Base-by-base conservation (phyloP, 2,888 invertebrate genomes). In the Patella depressa region DNA sequence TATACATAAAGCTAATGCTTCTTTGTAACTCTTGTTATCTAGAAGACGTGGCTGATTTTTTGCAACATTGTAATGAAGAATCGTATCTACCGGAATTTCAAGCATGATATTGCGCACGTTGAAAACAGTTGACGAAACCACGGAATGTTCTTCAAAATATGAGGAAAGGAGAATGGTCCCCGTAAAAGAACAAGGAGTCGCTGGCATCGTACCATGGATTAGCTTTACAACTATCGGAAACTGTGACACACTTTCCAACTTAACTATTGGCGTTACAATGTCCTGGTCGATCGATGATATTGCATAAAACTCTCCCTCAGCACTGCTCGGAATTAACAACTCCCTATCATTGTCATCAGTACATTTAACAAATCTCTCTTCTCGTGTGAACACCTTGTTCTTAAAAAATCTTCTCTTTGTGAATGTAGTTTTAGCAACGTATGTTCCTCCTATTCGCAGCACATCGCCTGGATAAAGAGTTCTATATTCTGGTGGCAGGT, bases 141-240 rank as follows among this genome's bases (percentile, higher is more conserved):
- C 83, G 0, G 88, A 86, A 9, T 85, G 81, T 72, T 88, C 87
- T 15, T 83, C 78, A 72, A 82, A 84, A 0, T 83, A 80, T 7
- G 86, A 83, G 24, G 87, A 87, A 53, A 88, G 81, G 2, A 84
- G 81, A 72, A 89, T 81, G 4, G 85, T 80, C 9, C 88, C 88
- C 0, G 88, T 86, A 80, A 89, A 89, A 1, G 86, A 83, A 75
- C 87, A 87, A 1, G 85, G 87, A 0, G 87, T 86, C 9, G 81
- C 78, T 5, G 89, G 89, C 7, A 86, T 81, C 19, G 85, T 82
- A 3, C 89, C 89, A 72, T 84, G 88, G 4, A 88, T 83, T 3
- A 89, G 84, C 76, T 87, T 88, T 2, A 87, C 85, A 9, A 86
- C 79, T 19, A 86, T 80, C 0, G 89, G 89, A 9, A 86, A 81